Conservation (phyloP, 2,113 vertebrate species). For the Ornithorhynchus anatinus region DNA sequence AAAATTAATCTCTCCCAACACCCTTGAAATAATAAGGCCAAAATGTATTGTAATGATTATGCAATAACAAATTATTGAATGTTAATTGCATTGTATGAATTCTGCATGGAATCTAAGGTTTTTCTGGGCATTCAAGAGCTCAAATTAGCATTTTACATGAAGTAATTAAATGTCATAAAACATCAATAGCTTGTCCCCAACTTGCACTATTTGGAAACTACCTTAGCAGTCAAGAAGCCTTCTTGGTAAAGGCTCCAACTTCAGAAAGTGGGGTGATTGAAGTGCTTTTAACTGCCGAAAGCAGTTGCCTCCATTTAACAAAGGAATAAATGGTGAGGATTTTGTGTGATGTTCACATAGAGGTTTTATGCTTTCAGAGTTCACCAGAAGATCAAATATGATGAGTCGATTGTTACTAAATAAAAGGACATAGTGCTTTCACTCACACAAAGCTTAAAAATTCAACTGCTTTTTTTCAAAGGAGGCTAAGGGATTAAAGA, state of each 20-base stretch:
- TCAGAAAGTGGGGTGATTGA: conserved; percentile 34
- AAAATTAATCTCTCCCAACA: too few relatives aligned
- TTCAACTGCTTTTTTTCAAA: conserved; percentile 28
- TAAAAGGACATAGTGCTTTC: conserved; percentile 22
- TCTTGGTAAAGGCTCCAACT: conserved; percentile 17
- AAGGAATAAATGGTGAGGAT: not conserved
- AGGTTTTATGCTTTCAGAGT: conserved; percentile 33
- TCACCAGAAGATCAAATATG: conserved; percentile 27
- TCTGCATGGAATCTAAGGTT: too few relatives aligned
- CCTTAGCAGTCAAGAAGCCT: not conserved
- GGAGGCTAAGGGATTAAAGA: conserved; percentile 6
- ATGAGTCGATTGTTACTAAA: conserved; percentile 33
- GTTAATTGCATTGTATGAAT: too few relatives aligned
- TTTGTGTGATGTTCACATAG: conserved; percentile 41
- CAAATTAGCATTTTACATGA: too few relatives aligned
- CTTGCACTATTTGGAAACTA: conserved; percentile 24
- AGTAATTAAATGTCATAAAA: too few relatives aligned
- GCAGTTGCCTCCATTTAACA: conserved; percentile 16
- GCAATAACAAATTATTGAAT: too few relatives aligned
- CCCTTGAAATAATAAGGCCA: too few relatives aligned
- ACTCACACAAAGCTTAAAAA: conserved; percentile 32
- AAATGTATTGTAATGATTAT: too few relatives aligned
- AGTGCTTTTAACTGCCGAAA: conserved; percentile 29
- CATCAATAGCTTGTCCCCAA: not conserved
- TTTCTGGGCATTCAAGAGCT: not conserved